Percentiles rank a stretch among this genome's conserved stretches.
Conservation (phyloP, 2,888 invertebrate species). For the Drosophila peninsularis region DNA sequence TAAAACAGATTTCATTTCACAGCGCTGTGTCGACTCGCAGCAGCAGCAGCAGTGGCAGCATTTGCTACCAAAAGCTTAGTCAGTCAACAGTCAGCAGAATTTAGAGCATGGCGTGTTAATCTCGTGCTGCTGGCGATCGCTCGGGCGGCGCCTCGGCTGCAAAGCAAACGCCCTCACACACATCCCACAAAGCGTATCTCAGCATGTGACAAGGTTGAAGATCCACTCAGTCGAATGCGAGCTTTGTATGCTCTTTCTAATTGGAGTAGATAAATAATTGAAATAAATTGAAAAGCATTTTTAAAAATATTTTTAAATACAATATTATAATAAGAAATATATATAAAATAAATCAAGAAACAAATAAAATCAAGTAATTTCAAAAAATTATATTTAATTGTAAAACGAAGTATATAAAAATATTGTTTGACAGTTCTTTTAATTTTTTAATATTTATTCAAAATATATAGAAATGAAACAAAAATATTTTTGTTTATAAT, state of each 20-base stretch:
- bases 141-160: constrained; percentile 48
- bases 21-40: constrained; percentile 26
- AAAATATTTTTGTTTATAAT: background rate
- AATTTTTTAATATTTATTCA: no score
- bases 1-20: constrained; percentile 67
- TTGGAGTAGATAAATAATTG: background rate
- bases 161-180: constrained; percentile 29
- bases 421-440: no score
- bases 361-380: no score
- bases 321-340: no score
- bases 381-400: no score
- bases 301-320: no score
- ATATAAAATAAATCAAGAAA: no score
- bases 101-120: constrained; percentile 58
- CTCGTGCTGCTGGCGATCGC: constrained; percentile 62
- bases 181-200: constrained; percentile 17
- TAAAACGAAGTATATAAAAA: no score
- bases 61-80: constrained; percentile 75
- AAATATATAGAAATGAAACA: no score
- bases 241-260: constrained; percentile 25
- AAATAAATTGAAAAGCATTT: no score
- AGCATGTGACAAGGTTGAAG: constrained; percentile 41
- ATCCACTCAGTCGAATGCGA: constrained; percentile 1
- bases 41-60: constrained; percentile 39
- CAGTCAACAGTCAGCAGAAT: constrained; percentile 63